Percentiles rank a stretch among this genome's conserved stretches.
phyloP scores from a whole-genome alignment of 2,888 invertebrate species.

The Synanthedon andrenaeformis region DNA sequence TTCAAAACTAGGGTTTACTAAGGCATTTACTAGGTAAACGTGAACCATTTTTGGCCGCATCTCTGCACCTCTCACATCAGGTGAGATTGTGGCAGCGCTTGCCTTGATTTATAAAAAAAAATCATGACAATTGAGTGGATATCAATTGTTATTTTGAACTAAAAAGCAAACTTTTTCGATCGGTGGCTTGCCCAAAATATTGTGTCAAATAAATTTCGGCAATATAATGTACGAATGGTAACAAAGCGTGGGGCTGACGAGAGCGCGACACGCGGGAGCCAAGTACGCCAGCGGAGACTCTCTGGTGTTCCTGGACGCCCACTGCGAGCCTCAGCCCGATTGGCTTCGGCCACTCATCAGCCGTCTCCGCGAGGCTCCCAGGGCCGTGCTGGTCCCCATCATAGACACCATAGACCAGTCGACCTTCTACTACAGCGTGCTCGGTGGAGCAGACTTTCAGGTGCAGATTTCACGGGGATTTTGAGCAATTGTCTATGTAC shows the following conservation, averaged over 20 bases:
- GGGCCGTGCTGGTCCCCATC: conserved; percentile 90
- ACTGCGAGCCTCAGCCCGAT: conserved; percentile 84
- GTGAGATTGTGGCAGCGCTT: too few species aligned
- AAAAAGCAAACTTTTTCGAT: too few species aligned
- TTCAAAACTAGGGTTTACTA: too few species aligned
- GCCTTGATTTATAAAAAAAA: too few species aligned
- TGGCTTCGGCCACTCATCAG: conserved; percentile 93
- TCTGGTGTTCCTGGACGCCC: conserved; percentile 90
- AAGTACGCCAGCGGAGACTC: conserved; percentile 82
- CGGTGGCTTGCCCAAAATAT: too few species aligned
- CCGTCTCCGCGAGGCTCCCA: conserved; percentile 82
- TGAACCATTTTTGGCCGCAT: too few species aligned
- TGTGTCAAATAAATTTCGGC: too few species aligned
- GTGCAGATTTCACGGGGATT: conserved; percentile 18
- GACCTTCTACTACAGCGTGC: conserved; percentile 80
- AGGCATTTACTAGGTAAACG: too few species aligned
- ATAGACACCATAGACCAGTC: conserved; percentile 93
- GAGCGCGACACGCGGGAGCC: conserved; percentile 91
- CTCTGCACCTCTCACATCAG: too few species aligned
- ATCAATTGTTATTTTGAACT: too few species aligned
- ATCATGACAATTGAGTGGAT: too few species aligned
- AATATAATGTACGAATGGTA: too few species aligned
- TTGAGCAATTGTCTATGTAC: background rate
- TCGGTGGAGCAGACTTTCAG: conserved; percentile 60
- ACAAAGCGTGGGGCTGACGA: conserved; percentile 58